A percentile compares a stretch with the other conserved stretches of the same genome.
Conservation (phyloP, 2,113 vertebrate genomes). For the Hyaena hyaena region DNA sequence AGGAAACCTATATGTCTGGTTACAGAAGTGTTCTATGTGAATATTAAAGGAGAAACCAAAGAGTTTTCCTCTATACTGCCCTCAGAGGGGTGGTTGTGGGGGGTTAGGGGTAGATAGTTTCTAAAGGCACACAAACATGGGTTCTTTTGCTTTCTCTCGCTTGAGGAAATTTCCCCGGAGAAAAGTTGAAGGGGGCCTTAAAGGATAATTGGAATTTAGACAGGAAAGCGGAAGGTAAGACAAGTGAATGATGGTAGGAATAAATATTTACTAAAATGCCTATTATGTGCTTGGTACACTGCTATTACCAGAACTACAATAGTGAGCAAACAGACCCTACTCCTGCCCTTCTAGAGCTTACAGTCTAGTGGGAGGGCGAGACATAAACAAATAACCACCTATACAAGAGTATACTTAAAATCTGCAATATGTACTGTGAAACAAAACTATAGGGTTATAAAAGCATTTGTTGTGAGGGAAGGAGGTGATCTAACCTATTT, state of each 20-base stretch:
- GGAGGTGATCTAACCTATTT: not conserved
- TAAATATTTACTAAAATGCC: not conserved
- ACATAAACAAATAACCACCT: not conserved
- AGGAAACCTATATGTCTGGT: not conserved
- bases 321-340: not conserved
- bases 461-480: not conserved
- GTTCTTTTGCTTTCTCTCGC: not conserved
- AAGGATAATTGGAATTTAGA: not conserved
- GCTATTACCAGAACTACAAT: constrained; percentile 20
- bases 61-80: not conserved
- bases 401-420: not conserved
- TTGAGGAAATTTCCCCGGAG: not conserved
- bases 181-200: not conserved
- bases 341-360: not conserved
- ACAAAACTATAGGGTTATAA: not conserved
- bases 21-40: not conserved
- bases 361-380: not conserved
- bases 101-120: not conserved
- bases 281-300: not conserved
- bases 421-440: not conserved
- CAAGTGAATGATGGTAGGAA: not conserved
- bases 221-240: not conserved
- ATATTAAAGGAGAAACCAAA: not conserved
- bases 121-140: not conserved
- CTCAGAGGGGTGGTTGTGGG: not conserved